Base-by-base conservation (phyloP, 2,888 invertebrate species). In the Macaria liturata region DNA sequence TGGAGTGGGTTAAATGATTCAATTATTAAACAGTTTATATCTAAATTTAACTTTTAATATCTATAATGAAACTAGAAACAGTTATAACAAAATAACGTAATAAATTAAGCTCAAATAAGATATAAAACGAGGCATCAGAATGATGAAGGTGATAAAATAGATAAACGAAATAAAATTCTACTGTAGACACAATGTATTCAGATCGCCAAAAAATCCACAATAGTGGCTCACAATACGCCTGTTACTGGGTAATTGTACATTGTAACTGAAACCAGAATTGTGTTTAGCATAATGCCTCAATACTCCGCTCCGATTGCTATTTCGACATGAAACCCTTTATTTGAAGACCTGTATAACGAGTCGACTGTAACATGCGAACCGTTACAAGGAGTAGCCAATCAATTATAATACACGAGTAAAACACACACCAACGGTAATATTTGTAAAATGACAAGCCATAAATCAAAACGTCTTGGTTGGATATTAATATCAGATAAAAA, bases 311-410 rank as follows among this genome's bases (percentile, higher is more conserved):
- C 67, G 76, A 67, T 74, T 74, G 74, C 63, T 60, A 69, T 76
- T 72, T 71, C 70, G 72, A 67, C 77, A 78, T 64, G 68, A 65
- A 58, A 48, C 57, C 76, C 73, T 75, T 75, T 70, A 66, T 69
- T 65, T 56, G 59, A 64, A 64, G 57, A 71, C 76, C 77, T 69
- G 72, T 57, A 77, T 72, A 62, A 40, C 66, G 69, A 76, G 57
- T 70, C 70, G 68, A 66, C 74, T 74, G 74, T 75, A 62, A 70
- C 70, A 54, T 57, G 57, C 48, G 59, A 52, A 58, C 58, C 49
- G 60, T 61, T 54, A 54, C 32, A 62, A 54, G 43, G 31, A 52
- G 49, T 54, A 54, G 39, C 49, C 44, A 46, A 43, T 51, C 51
- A 54, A 20, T 37, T 6, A 37, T 37, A 7, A 7, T 37, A 37